Evolutionary conservation across 2,888 invertebrate species (phyloP).

Genomic region (Clistopyga incitator): DNA sequence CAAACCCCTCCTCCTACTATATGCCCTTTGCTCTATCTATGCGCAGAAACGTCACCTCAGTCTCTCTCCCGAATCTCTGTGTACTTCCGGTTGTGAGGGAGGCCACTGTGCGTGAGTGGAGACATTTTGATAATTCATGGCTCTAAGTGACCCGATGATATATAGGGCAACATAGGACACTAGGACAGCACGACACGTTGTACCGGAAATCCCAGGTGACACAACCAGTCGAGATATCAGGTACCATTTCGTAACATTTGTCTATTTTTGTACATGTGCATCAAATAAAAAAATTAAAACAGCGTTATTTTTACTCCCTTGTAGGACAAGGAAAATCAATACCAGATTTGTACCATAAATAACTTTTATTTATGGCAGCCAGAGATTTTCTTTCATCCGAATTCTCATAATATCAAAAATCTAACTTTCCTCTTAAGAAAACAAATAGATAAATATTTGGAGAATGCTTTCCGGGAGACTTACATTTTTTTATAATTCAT

Average conservation of each 20-base stretch:
- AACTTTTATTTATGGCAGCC: no score
- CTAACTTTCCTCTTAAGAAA: background rate
- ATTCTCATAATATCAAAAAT: background rate
- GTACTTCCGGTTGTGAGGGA: background rate
- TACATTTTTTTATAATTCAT: background rate
- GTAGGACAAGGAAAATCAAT: background rate
- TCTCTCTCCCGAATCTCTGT: background rate
- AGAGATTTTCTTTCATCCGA: background rate
- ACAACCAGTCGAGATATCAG: background rate
- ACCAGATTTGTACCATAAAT: no score
- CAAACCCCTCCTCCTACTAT: background rate
- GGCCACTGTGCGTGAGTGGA: background rate
- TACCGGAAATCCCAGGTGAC: background rate
- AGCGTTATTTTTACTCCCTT: background rate
- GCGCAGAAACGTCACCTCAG: background rate
- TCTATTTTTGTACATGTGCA: conserved; percentile 3
- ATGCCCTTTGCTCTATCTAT: conserved; percentile 6
- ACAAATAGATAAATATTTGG: background rate
- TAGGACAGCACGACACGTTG: background rate
- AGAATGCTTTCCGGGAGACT: background rate
- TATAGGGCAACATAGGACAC: background rate
- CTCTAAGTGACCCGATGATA: conserved; percentile 4
- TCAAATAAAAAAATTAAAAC: background rate
- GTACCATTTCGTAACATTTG: background rate
- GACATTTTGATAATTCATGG: conserved; percentile 35